phyloP scores from a whole-genome alignment of 1,140 invertebrate species.

The Parapsyche elsis region DNA sequence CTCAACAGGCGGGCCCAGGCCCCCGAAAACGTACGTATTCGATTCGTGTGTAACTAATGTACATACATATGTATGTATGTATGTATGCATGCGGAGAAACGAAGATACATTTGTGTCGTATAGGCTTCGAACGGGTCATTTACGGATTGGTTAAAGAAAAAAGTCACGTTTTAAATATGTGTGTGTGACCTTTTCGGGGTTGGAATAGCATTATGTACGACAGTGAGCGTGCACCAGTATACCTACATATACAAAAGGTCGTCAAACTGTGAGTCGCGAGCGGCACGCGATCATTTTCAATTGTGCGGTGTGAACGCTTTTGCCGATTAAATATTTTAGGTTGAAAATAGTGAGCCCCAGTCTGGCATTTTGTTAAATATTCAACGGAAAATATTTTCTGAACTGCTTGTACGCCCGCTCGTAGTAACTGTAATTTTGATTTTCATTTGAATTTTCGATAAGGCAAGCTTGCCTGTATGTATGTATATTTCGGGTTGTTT shows the following conservation, averaged over 20 bases:
- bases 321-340: background rate
- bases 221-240: background rate
- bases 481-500: too few relatives aligned
- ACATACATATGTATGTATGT: too few relatives aligned
- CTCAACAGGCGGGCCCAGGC: too few relatives aligned
- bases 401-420: too few relatives aligned
- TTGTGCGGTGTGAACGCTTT: background rate
- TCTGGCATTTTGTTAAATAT: too few relatives aligned
- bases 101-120: background rate
- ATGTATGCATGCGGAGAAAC: background rate
- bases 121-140: constrained; percentile 3
- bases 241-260: background rate
- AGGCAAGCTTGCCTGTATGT: too few relatives aligned
- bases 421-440: too few relatives aligned
- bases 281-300: constrained; percentile 12
- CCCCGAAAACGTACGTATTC: too few relatives aligned
- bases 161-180: background rate
- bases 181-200: constrained; percentile 1
- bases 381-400: too few relatives aligned
- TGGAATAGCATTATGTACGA: background rate
- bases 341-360: too few relatives aligned
- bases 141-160: constrained; percentile 9
- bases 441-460: too few relatives aligned
- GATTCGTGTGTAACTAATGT: too few relatives aligned
- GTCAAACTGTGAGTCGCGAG: constrained; percentile 18